Evolutionary conservation across 53 echinoderm and acorn worm genomes (phyloP), one percentile per base, ranked within the genome.

Genomic region (Holothuria leucospilota): DNA sequence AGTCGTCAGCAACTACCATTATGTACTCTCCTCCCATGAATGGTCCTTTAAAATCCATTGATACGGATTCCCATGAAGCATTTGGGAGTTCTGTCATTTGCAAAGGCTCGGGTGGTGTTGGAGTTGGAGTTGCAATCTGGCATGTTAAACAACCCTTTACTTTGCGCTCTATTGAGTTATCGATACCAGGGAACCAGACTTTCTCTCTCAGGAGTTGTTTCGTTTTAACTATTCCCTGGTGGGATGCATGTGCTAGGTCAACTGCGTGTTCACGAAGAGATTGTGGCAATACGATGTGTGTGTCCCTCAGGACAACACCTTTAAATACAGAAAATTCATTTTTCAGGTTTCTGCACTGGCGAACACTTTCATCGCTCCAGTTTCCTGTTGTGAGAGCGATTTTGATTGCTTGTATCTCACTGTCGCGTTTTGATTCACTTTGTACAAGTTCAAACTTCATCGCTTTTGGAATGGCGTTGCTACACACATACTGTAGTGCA

Each of bases 401-500:
- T 41, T 26, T 86, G 2, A 90, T 49, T 10, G 30, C 29, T 59
- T 86, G 68, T 18, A 71, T 18, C 21, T n/a, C n/a, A n/a, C n/a
- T n/a, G n/a, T n/a, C n/a, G n/a, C n/a, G n/a, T n/a, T n/a, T n/a
- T n/a, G n/a, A n/a, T n/a, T n/a, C n/a, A n/a, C n/a, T n/a, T n/a
- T n/a, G n/a, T n/a, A n/a, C n/a, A n/a, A n/a, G n/a, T 51, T 77
- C 73, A 59, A 2, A 82, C 1, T 87, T 89, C 89, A 92, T 92
- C 10, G 89, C 89, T 63, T 92, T 88, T 29, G 92, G 92, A 4
- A 89, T 62, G 12, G 86, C 74, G 28, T 90, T 93, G 29, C 56
- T 71, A 46, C 85, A 82, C 42, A 93, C 39, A 80, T n/a, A n/a
- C n/a, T n/a, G n/a, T n/a, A n/a, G n/a, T n/a, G n/a, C n/a, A n/a